Percentiles rank a stretch among this genome's conserved stretches.
Conservation (phyloP, 2,113 vertebrate genomes). For the Pogona vitticeps region DNA sequence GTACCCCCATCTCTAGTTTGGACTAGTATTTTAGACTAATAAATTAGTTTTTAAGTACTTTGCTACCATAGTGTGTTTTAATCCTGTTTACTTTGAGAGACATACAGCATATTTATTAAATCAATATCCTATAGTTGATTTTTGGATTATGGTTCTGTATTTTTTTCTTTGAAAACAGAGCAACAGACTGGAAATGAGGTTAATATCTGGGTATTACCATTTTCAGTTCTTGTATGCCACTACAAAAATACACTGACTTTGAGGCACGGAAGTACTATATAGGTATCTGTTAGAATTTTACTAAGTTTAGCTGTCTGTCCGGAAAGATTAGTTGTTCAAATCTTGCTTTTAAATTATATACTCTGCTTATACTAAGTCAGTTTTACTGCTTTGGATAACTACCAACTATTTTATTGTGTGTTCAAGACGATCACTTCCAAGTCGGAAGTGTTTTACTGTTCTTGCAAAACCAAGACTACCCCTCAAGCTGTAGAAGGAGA, state of each 20-base stretch:
- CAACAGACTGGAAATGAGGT: background rate
- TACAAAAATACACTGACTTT: too few species aligned
- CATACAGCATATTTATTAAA: too few species aligned
- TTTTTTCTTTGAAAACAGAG: background rate
- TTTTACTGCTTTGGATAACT: background rate
- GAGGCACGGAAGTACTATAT: background rate
- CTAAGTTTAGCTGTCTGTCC: too few species aligned
- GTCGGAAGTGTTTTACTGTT: background rate
- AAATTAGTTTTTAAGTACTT: too few species aligned
- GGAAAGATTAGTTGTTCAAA: too few species aligned
- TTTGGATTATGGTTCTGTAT: background rate
- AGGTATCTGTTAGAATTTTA: background rate
- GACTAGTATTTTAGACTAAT: too few species aligned
- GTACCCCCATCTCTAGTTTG: too few species aligned
- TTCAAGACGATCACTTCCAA: background rate
- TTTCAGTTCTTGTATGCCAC: background rate
- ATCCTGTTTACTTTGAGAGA: too few species aligned
- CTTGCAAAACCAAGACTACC: background rate
- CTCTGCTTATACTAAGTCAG: background rate
- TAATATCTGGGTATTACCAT: background rate
- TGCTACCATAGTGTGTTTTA: too few species aligned
- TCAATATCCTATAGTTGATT: background rate
- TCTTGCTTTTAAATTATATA: background rate
- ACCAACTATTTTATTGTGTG: background rate
- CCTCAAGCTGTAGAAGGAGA: too few species aligned